Percentiles rank a stretch among this genome's conserved stretches.
Conservation (phyloP, 2,113 vertebrate species). For the Paramormyrops kingsleyae region DNA sequence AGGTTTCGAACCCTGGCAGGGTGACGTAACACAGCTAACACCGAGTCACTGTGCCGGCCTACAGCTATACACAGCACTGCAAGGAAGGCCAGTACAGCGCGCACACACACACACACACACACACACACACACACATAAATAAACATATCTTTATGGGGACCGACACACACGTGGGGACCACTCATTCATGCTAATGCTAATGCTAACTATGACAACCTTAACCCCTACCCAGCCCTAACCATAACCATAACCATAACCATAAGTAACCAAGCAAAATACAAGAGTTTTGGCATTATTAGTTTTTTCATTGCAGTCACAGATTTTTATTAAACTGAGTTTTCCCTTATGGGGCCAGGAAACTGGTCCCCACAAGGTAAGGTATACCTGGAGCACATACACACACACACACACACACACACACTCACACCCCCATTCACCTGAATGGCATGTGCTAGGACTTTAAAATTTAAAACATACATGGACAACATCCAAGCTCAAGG, state of each 20-base stretch:
- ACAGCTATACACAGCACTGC: neutral
- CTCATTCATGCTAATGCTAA: too few relatives aligned
- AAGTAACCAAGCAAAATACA: too few relatives aligned
- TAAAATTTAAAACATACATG: neutral
- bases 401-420: neutral
- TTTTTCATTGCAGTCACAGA: too few relatives aligned
- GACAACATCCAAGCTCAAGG: neutral
- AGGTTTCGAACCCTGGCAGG: neutral
- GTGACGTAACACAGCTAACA: neutral
- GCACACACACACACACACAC: neutral
- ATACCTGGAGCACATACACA: neutral
- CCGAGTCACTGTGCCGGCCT: neutral
- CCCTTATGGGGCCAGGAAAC: too few relatives aligned
- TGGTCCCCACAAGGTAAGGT: too few relatives aligned
- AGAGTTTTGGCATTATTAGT: too few relatives aligned
- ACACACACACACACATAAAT: neutral
- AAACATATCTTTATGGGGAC: too few relatives aligned
- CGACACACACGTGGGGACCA: too few relatives aligned
- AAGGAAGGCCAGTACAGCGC: neutral
- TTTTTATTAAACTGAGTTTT: too few relatives aligned
- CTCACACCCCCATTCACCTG: neutral
- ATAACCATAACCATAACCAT: too few relatives aligned
- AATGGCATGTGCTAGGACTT: neutral
- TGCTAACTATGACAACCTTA: too few relatives aligned
- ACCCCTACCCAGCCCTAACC: too few relatives aligned